Evolutionary conservation across 35 echinoderm and acorn worm genomes (phyloP).

Genomic region (Apostichopus japonicus): DNA sequence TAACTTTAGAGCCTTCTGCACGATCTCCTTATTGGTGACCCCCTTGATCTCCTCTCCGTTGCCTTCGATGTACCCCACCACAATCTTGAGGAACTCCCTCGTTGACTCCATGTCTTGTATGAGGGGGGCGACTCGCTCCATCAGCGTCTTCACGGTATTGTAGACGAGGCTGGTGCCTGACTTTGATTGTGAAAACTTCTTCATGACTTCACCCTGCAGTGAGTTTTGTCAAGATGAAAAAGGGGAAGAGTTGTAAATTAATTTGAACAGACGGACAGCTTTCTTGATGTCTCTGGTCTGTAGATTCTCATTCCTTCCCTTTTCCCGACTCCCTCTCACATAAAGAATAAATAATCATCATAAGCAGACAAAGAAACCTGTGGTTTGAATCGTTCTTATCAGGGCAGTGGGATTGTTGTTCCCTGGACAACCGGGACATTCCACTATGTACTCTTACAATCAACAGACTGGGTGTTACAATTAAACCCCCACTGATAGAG

Average conservation of each 20-base stretch:
- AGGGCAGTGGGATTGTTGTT: no score
- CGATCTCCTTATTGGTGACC: conserved; percentile 42
- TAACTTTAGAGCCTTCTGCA: conserved; percentile 76
- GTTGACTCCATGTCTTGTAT: conserved; percentile 77
- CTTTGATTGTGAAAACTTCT: conserved; percentile 82
- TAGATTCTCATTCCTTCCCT: no score
- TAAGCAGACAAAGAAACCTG: no score
- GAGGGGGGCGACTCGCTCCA: conserved; percentile 89
- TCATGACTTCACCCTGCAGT: conserved; percentile 88
- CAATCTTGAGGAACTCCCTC: conserved; percentile 70
- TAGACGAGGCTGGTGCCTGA: conserved; percentile 43
- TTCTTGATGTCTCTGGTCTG: no score
- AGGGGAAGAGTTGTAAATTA: neutral
- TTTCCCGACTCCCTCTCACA: no score
- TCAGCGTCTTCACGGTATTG: conserved; percentile 87
- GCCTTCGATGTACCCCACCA: conserved; percentile 58
- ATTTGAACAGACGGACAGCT: no score
- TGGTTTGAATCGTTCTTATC: no score
- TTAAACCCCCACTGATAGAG: no score
- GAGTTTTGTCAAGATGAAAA: neutral
- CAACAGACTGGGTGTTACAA: no score
- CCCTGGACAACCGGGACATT: no score
- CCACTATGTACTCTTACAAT: no score
- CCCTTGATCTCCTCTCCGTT: conserved; percentile 67
- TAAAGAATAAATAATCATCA: no score